A percentile compares a stretch with the other conserved stretches of the same genome.
These are phyloP conservation scores for Aporrectodea caliginosa DNA, from an alignment of 1,140 invertebrate genomes.

Conservation along the genomic window DNA sequence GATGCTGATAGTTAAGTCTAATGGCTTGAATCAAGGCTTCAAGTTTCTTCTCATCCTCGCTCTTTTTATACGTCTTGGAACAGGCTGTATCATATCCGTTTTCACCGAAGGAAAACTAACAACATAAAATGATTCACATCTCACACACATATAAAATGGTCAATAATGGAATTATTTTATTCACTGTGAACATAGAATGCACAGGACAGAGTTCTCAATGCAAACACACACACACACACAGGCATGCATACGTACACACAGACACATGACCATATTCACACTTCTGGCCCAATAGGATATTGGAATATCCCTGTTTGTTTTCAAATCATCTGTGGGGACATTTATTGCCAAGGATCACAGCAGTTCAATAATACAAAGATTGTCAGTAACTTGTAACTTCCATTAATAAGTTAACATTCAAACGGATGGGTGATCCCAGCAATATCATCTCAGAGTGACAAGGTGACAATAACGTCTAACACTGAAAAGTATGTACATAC, in stretches of 20 bases:
- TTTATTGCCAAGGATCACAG: too few species aligned
- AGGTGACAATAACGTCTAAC: slow-evolving; percentile 8
- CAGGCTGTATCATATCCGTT: background rate
- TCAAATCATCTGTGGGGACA: too few species aligned
- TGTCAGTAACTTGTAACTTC: too few species aligned
- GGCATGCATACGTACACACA: too few species aligned
- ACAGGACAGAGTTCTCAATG: background rate
- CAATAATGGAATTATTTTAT: background rate
- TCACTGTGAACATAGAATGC: background rate
- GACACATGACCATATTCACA: too few species aligned
- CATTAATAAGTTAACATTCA: too few species aligned
- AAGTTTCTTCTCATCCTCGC: slow-evolving; percentile 66
- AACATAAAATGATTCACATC: background rate
- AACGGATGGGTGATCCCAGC: too few species aligned
- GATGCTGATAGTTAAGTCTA: slow-evolving; percentile 95
- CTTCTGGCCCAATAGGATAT: too few species aligned
- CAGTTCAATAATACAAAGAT: too few species aligned
- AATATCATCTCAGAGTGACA: background rate
- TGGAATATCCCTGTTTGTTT: too few species aligned
- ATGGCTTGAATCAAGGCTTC: slow-evolving; percentile 84
- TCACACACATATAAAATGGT: background rate
- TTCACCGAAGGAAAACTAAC: background rate
- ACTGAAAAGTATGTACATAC: too few species aligned
- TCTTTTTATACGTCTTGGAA: background rate
- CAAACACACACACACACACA: too few species aligned